Percentiles rank a stretch among this genome's conserved stretches.
phyloP scores from a whole-genome alignment of 1,140 invertebrate species.

The Pomacea maculata region DNA sequence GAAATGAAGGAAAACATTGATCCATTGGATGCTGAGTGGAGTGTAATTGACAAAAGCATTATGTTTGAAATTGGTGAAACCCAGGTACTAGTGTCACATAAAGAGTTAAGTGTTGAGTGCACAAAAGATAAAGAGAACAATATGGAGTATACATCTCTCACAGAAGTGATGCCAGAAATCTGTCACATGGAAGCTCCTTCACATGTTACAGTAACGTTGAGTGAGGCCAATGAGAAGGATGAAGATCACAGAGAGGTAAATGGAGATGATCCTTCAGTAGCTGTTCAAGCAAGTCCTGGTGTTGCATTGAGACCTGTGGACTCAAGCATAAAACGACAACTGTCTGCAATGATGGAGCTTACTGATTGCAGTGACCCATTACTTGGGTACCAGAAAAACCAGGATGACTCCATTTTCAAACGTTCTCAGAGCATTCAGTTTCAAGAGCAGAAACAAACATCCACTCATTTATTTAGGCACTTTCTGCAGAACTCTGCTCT shows the following conservation, averaged over 20 bases:
- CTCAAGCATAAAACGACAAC: not conserved
- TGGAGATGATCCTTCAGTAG: not conserved
- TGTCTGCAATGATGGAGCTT: slow-evolving; percentile 39
- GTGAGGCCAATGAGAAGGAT: not conserved
- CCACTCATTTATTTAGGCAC: slow-evolving; percentile 73
- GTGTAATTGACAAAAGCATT: not conserved
- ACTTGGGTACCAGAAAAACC: slow-evolving; percentile 57
- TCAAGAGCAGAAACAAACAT: slow-evolving; percentile 46
- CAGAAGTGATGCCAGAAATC: not conserved
- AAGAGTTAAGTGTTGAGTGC: no score
- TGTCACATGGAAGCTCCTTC: not conserved
- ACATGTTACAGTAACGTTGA: not conserved
- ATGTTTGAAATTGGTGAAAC: not conserved
- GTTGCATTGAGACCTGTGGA: not conserved
- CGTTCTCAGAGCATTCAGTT: slow-evolving; percentile 44
- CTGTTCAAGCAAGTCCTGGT: not conserved
- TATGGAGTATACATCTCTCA: slow-evolving; percentile 12
- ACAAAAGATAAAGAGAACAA: not conserved
- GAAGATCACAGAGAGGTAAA: not conserved
- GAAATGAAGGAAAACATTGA: slow-evolving; percentile 6
- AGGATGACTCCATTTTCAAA: slow-evolving; percentile 63
- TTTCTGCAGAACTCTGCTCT: slow-evolving; percentile 79
- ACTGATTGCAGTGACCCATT: slow-evolving; percentile 65
- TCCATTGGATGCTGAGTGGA: not conserved
- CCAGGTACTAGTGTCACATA: not conserved